Base-by-base conservation (phyloP, 2,113 vertebrate genomes). In the Cichladusa arquata region DNA sequence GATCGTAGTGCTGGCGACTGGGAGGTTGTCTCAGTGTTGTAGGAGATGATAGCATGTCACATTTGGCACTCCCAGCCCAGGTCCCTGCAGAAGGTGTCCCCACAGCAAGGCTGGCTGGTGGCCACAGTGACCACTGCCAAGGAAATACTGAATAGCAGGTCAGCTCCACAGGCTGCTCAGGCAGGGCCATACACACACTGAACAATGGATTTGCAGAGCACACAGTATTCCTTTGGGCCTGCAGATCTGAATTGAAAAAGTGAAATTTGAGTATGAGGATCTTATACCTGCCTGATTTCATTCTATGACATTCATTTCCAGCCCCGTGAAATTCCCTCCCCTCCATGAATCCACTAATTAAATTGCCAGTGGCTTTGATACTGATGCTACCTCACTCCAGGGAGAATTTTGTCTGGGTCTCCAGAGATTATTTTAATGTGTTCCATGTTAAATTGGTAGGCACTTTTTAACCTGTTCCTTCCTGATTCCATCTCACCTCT, bases 401-500 rank as follows among this genome's bases (percentile, higher is more conserved):
- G 65, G 94, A 93, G 69, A 90, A 76, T 88, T 96, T 58, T 96
- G 79, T 64, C 82, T 92, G 61, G 56, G 74, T 90, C 96, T 88
- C 93, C 77, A 53, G 94, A 95, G 93, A 83, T 93, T 90, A 93
- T 93, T 97, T 90, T 94, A 92, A 95, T 91, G 95, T 90, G 90
- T 92, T 96, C 90, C 72, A 81, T 83, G 88, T 94, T 96, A 95
- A 93, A 97, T 88, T 50, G 69, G 61, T 88, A 95, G 83, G 61
- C 57, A 81, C 86, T 86, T 92, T 96, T 96, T 95, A 96, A 96
- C 94, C 92, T 94, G 36, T 97, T 97, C 81, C 78, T 95, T 94
- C 93, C 95, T 90, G 84, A 95, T 93, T 95, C 69, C 77, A 74
- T 90, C 92, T 96, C 92, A 95, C 84, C 74, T 84, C 60, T 22